Evolutionary conservation across 2,797 vertebrate genomes (phyloP).

Genomic region (Alcedo quadribrachys): DNA sequence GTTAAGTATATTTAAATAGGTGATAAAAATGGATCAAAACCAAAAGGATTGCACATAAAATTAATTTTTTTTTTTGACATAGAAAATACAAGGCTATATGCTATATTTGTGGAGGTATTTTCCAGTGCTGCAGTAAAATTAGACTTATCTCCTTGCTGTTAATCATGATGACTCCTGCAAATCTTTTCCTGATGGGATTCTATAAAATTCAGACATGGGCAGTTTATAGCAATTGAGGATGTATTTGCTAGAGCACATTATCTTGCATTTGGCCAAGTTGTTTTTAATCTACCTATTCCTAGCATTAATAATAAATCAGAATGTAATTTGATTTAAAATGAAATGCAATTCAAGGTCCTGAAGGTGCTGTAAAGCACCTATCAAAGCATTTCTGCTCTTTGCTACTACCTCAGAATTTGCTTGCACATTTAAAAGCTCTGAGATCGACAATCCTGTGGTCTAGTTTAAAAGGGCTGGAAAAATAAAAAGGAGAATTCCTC

Average conservation of each 20-base stretch:
- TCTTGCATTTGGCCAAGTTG: neutral
- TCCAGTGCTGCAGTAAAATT: neutral
- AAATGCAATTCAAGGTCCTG: neutral
- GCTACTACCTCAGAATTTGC: neutral
- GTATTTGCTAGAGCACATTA: neutral
- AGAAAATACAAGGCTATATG: neutral
- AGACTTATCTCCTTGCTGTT: neutral
- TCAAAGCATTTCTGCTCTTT: neutral
- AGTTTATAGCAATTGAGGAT: neutral
- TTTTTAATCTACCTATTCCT: neutral
- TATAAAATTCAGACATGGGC: neutral
- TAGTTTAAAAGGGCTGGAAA: neutral
- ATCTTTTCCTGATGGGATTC: neutral
- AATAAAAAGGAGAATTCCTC: neutral
- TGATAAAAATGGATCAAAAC: neutral
- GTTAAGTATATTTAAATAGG: neutral
- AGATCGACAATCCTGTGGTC: neutral
- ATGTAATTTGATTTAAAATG: slow-evolving; percentile 2
- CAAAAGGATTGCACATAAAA: neutral
- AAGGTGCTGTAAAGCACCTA: neutral
- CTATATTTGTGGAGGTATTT: neutral
- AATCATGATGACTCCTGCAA: neutral
- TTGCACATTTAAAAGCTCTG: neutral
- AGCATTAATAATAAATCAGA: neutral
- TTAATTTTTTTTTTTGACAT: neutral